Evolutionary conservation across 2,113 vertebrate species (phyloP), one percentile per base, ranked within the genome.

Genomic region (Toxotes jaculatrix): DNA sequence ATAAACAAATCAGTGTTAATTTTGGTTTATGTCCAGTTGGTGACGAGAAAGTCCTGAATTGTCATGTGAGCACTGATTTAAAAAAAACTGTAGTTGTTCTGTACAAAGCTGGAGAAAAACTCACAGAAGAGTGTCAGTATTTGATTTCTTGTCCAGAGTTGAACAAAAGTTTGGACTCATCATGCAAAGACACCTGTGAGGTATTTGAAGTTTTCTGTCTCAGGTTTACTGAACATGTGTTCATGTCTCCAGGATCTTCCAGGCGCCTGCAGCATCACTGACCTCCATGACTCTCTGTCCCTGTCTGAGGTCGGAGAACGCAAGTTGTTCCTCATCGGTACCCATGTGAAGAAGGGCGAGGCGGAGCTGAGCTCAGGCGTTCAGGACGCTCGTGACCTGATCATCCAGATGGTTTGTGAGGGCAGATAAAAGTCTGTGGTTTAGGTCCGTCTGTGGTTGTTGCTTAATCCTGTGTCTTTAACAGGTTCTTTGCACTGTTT

Each of bases 291-390:
- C 1, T 95, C 96, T 19, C 90, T 99, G 92, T 91, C 92, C 0
- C 93, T 99, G 62, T 96, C 94, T 0, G 95, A 96, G 32, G 88
- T 95, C 5, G 97, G 97, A 0, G 96, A 97, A 0, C 74, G 97
- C 43, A 96, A 93, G 90, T 74, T 99, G 89, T 97, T 96, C 93
- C 93, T 99, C 89, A 97, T 99, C 71, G 95, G 96, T 32, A 98
- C 97, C 5, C 88, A 95, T 0, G 95, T 93, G 85, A 91, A 85
- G 82, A 93, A 94, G 74, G 95, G 95, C 0, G 93, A 95, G 68
- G 82, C 92, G 0, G 95, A 96, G 86, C 92, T 96, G 31, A 94
- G 96, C 43, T 92, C 95, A 0, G 93, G 95, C 11, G 94, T 97
- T 43, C 95, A 95, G 88, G 98, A 98, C 49, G 96, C 97, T 32